These are phyloP conservation scores for Microctonus aethiopoides DNA, from an alignment of 2,888 invertebrate species.

Conservation along the genomic window DNA sequence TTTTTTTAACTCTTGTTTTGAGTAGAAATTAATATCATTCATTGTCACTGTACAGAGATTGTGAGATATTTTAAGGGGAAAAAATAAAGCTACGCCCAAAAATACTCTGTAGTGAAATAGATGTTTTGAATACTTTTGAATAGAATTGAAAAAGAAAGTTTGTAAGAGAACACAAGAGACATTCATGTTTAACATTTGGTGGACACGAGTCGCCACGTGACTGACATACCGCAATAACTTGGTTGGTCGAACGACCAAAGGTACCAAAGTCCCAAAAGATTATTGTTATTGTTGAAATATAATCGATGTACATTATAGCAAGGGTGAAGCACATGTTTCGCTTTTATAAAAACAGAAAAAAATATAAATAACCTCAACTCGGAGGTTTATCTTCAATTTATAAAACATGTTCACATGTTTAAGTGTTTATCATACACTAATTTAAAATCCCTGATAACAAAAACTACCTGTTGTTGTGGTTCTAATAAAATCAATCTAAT, in stretches of 20 bases:
- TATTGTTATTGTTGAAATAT: background rate
- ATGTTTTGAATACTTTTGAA: background rate
- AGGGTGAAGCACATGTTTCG: background rate
- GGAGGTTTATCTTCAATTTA: too few relatives aligned
- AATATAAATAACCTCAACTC: too few relatives aligned
- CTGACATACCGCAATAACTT: slow-evolving; percentile 33
- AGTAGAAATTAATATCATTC: too few relatives aligned
- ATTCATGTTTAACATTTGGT: slow-evolving; percentile 51
- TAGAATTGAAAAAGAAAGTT: slow-evolving; percentile 46
- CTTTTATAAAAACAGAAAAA: background rate
- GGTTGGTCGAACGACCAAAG: background rate
- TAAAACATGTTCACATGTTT: too few relatives aligned
- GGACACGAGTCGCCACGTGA: slow-evolving; percentile 62
- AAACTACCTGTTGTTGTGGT: too few relatives aligned
- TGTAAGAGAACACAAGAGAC: slow-evolving; percentile 31
- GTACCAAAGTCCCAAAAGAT: background rate
- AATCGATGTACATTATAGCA: background rate
- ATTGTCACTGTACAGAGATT: background rate
- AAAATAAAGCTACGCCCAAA: background rate
- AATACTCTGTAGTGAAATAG: background rate
- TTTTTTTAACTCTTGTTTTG: too few relatives aligned
- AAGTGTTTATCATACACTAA: too few relatives aligned
- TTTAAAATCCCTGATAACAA: too few relatives aligned
- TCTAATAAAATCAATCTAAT: too few relatives aligned
- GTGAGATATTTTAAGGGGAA: background rate